Evolutionary conservation across 35 echinoderm and acorn worm species (phyloP), one percentile per base, ranked within the genome.

Genomic region (Hemicentrotus pulcherrimus): DNA sequence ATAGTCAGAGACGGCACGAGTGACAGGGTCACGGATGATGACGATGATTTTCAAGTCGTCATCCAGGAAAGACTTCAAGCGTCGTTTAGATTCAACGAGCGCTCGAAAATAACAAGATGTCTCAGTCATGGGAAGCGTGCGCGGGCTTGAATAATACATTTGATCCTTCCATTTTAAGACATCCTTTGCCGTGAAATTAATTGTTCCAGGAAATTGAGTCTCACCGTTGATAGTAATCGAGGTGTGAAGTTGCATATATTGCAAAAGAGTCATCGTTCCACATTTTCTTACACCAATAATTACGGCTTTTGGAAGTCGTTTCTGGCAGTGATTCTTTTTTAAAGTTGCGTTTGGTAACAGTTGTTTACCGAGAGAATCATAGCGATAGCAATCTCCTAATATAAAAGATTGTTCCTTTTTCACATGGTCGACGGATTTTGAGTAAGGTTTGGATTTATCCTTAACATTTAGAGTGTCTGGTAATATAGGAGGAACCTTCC

Each of bases 211-310:
- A 91, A 35, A 91, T 6, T 5, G 88, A 18, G 19, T 7, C 88
- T 91, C 88, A 16, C 88, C 88, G 5, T 32, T 14, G 9, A 91
- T 91, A 3, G 32, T 91, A 10, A 91, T 33, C 46, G 33, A 30
- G 31, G 90, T 88, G 59, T 96, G 95, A 5, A 71, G 61, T 28
- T 24, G 31, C 31, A 96, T 15, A 86, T 92, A 96, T 22, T 24
- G 15, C 16, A 12, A 33, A 47, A 96, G 35, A n/a, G 91, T 85
- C 13, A 60, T 65, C n/a, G 95, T 96, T 30, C 95, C 95, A 61
- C 88, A 92, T 41, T 96, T 96, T 50, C 86, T 96, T 1, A 78
- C 58, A 32, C 95, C 95, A 32, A 85, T 89, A 59, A 96, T 96
- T 0, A 96, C 59, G 14, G 88, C 59, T n/a, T 86, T 31, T 85